Conservation (phyloP, 2,888 invertebrate species). For the Plebejus argus region DNA sequence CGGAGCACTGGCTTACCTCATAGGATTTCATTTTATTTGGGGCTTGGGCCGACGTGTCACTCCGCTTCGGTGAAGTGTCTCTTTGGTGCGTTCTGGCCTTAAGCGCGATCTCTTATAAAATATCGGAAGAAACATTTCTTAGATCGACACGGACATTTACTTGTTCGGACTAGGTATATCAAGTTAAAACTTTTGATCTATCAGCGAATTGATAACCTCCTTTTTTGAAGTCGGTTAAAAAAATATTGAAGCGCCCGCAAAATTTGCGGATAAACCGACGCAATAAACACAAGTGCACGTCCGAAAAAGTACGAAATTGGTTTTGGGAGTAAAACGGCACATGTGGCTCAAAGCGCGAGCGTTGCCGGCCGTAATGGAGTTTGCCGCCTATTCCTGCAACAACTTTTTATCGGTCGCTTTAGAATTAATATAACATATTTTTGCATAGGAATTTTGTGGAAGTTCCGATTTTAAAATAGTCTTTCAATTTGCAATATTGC, state of each 20-base stretch:
- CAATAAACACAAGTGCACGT: background rate
- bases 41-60: no score
- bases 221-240: no score
- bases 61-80: no score
- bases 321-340: background rate
- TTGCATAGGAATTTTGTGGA: background rate
- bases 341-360: slow-evolving; percentile 5
- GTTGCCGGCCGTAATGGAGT: background rate
- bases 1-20: no score
- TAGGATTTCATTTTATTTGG: no score
- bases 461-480: background rate
- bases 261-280: background rate
- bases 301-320: slow-evolving; percentile 13
- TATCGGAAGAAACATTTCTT: no score
- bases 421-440: background rate
- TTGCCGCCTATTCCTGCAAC: background rate
- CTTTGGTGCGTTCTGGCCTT: no score
- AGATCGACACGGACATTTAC: no score
- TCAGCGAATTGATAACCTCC: no score
- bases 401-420: slow-evolving; percentile 8
- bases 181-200: no score
- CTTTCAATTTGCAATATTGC: background rate
- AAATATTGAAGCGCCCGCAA: background rate
- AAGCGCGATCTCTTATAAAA: no score
- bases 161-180: no score